Evolutionary conservation across 2,113 vertebrate genomes (phyloP).

Genomic region (Isichthys henryi): DNA sequence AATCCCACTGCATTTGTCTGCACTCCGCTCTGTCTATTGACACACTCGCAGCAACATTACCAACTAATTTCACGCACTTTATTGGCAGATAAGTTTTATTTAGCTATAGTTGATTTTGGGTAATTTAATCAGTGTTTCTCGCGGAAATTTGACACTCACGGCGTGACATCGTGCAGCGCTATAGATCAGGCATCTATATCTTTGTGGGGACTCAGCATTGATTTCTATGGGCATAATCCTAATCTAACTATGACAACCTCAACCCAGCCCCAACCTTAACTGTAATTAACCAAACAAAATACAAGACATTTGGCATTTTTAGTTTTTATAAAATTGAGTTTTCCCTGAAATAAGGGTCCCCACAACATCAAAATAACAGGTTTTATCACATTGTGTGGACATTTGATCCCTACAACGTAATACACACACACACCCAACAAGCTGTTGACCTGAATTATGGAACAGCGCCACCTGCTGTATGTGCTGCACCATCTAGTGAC

Average conservation of each 20-base stretch:
- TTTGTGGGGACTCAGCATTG: no score
- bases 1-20: not conserved
- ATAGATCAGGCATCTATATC: not conserved
- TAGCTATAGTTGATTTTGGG: not conserved
- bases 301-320: not conserved
- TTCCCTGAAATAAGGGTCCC: not conserved
- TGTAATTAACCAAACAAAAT: no score
- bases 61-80: not conserved
- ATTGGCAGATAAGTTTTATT: not conserved
- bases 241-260: not conserved
- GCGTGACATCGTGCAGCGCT: not conserved
- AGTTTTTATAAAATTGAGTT: not conserved
- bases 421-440: not conserved
- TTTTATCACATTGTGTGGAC: not conserved
- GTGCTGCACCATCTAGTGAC: not conserved
- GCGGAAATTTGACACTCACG: not conserved
- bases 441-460: not conserved
- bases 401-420: not conserved
- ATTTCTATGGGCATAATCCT: not conserved
- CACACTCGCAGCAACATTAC: not conserved
- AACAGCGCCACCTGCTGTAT: not conserved
- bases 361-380: not conserved
- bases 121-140: not conserved
- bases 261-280: no score
- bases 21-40: not conserved